phyloP scores from a whole-genome alignment of 1,140 invertebrate genomes.

The Drosophila pseudoananassae region DNA sequence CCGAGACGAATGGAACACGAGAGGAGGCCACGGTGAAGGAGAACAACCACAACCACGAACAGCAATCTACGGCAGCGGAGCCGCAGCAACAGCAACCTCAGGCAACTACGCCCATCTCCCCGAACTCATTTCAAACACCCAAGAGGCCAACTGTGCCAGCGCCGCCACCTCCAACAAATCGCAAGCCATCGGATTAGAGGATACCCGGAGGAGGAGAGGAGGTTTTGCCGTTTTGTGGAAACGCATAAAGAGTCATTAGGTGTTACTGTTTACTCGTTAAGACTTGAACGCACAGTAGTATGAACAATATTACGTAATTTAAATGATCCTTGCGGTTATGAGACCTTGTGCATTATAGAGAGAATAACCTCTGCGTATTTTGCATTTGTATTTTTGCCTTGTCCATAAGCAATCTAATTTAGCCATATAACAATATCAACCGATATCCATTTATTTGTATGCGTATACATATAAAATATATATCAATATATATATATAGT shows the following conservation, averaged over 20 bases:
- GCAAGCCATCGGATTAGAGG: conserved; percentile 60
- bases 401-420: conserved; percentile 69
- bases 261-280: conserved; percentile 65
- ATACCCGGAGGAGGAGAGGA: background rate
- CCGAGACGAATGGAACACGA: conserved; percentile 64
- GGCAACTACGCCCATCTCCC: conserved; percentile 76
- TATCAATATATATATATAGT: conserved; percentile 46
- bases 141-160: conserved; percentile 81
- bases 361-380: conserved; percentile 50
- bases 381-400: conserved; percentile 81
- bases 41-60: conserved; percentile 53
- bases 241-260: conserved; percentile 51
- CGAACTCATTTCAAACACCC: conserved; percentile 78
- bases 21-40: conserved; percentile 48
- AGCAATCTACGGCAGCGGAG: conserved; percentile 16
- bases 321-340: conserved; percentile 36
- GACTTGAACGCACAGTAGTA: conserved; percentile 78
- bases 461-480: conserved; percentile 43
- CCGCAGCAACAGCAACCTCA: conserved; percentile 31
- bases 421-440: conserved; percentile 67
- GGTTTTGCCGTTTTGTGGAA: background rate
- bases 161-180: conserved; percentile 76
- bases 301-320: conserved; percentile 27
- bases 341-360: conserved; percentile 48
- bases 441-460: conserved; percentile 50